Evolutionary conservation across 2,113 vertebrate species (phyloP).

Genomic region (Psilopogon haemacephalus): DNA sequence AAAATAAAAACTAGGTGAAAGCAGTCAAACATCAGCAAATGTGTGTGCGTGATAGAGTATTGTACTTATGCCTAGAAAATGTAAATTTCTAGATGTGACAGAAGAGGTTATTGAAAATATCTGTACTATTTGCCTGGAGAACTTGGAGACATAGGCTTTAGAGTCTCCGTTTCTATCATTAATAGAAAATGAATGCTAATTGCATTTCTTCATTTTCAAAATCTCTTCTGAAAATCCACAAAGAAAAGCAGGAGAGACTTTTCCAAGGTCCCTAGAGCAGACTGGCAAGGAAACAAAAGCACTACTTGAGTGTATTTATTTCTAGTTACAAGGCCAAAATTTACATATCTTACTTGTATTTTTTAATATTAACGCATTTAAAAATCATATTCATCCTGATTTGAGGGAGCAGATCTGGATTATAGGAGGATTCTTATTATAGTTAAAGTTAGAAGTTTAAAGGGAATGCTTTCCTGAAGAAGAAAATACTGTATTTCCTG

Average conservation of each 20-base stretch:
- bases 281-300: neutral
- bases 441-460: neutral
- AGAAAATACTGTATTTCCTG: neutral
- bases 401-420: neutral
- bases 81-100: neutral
- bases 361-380: neutral
- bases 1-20: neutral
- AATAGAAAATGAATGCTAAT: neutral
- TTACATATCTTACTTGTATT: neutral
- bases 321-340: neutral
- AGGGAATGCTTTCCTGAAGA: neutral
- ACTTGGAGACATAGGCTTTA: fast-evolving
- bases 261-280: neutral
- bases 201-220: neutral
- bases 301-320: neutral
- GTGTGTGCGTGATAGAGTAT: neutral
- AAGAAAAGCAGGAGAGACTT: neutral
- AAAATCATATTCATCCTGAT: neutral
- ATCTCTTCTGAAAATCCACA: neutral
- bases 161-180: neutral
- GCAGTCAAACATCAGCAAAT: neutral
- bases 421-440: neutral
- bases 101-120: neutral
- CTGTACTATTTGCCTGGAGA: neutral
- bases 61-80: neutral